Percentiles rank a stretch among this genome's conserved stretches.
Evolutionary conservation across 2,113 vertebrate genomes (phyloP).

Genomic region (Diphyllodes magnificus): DNA sequence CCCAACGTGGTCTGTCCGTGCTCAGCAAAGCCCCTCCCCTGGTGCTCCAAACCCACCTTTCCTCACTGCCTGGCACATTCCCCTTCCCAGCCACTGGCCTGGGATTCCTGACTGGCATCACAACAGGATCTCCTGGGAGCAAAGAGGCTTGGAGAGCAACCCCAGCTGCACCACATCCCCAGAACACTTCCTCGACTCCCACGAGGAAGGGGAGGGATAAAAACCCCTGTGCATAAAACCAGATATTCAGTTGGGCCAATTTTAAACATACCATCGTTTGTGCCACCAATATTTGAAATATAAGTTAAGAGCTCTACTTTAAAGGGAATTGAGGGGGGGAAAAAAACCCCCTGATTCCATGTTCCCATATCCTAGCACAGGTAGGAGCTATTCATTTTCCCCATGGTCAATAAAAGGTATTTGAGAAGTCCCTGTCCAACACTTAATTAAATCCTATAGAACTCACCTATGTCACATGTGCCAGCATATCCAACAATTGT

Average conservation of each 20-base stretch:
- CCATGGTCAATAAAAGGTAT: background rate
- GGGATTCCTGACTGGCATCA: background rate
- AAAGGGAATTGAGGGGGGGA: background rate
- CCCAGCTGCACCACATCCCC: background rate
- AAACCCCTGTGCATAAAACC: background rate
- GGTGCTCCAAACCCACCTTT: background rate
- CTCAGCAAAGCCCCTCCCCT: background rate
- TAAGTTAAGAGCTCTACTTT: background rate
- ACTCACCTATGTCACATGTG: conserved; percentile 76
- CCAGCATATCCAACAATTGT: conserved; percentile 89
- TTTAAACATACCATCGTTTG: background rate
- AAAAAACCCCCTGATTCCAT: background rate
- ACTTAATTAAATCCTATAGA: background rate
- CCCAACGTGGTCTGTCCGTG: background rate
- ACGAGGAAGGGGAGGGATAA: background rate
- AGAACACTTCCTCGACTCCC: background rate
- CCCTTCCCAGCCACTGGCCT: background rate
- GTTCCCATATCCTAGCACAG: background rate
- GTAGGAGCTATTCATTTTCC: background rate
- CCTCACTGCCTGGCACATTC: background rate
- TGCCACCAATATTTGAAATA: background rate
- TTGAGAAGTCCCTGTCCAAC: background rate
- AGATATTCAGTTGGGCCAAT: background rate
- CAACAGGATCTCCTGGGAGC: background rate
- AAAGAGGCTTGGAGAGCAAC: background rate